phyloP scores from a whole-genome alignment of 2,113 vertebrate species.

The Oplegnathus fasciatus region DNA sequence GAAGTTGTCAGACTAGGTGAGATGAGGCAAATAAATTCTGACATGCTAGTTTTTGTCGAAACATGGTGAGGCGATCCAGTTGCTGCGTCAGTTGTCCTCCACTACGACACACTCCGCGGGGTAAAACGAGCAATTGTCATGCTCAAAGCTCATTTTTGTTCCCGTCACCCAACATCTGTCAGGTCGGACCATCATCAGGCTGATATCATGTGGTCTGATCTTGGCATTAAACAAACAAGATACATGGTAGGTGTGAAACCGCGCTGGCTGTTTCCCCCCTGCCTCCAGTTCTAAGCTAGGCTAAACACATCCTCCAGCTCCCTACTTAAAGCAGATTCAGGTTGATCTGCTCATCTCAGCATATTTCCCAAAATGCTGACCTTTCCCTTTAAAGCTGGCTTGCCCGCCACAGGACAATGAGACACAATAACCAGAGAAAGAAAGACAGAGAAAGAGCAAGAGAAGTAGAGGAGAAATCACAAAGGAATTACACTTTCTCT shows the following conservation, averaged over 20 bases:
- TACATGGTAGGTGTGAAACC: not conserved
- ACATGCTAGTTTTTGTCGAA: not conserved
- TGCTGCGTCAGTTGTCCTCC: not conserved
- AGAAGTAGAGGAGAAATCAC: slow-evolving; percentile 62
- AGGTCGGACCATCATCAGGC: not conserved
- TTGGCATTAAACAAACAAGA: not conserved
- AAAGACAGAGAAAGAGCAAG: slow-evolving; percentile 38
- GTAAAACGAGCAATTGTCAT: no score
- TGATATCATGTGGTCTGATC: not conserved
- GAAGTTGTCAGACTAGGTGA: not conserved
- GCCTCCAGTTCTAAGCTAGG: not conserved
- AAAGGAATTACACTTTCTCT: slow-evolving; percentile 77
- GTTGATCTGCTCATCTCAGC: slow-evolving; percentile 1
- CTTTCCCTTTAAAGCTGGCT: slow-evolving; percentile 9
- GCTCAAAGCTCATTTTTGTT: not conserved
- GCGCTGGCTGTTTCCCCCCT: not conserved
- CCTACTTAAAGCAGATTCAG: not conserved
- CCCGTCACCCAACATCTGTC: not conserved
- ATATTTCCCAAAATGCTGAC: slow-evolving; percentile 13
- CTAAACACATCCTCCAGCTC: not conserved
- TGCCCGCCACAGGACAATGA: slow-evolving; percentile 26
- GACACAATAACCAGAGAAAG: slow-evolving; percentile 45
- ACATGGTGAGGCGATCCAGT: not conserved
- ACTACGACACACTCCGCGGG: no score
- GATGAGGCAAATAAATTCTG: not conserved